phyloP scores from a whole-genome alignment of 1,140 invertebrate species.

The Batillaria attramentaria region DNA sequence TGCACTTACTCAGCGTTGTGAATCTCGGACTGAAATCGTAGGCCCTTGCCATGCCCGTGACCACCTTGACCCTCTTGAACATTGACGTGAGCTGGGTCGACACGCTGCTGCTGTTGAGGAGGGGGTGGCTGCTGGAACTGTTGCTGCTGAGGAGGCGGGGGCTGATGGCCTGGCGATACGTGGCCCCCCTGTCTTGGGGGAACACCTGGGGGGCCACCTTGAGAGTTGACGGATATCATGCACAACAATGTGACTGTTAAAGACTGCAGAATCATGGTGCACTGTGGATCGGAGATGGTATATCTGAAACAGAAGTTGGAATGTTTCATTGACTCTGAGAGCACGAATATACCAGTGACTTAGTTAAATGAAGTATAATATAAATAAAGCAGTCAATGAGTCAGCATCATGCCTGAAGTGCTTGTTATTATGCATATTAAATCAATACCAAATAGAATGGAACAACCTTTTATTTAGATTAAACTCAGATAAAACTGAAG shows the following conservation, averaged over 20 bases:
- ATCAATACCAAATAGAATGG: no score
- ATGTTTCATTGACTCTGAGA: no score
- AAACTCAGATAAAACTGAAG: no score
- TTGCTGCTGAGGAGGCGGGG: not conserved
- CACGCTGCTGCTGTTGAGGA: constrained; percentile 36
- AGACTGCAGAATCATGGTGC: constrained; percentile 5
- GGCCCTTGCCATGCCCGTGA: constrained; percentile 23
- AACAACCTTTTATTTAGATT: no score
- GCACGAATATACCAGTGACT: no score
- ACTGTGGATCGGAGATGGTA: no score
- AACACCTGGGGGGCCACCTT: constrained; percentile 37
- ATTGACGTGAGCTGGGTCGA: constrained; percentile 32
- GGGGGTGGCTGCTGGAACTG: constrained; percentile 25
- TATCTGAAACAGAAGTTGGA: no score
- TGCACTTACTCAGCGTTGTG: constrained; percentile 58
- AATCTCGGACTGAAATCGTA: constrained; percentile 43
- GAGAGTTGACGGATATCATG: constrained; percentile 1
- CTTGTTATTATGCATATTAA: no score
- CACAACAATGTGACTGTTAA: not conserved
- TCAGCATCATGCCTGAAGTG: no score
- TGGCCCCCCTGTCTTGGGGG: constrained; percentile 29
- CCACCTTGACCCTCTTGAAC: constrained; percentile 33
- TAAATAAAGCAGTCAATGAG: no score
- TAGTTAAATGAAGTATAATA: no score
- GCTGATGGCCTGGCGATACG: constrained; percentile 42